Percentiles rank a stretch among this genome's conserved stretches.
phyloP scores from a whole-genome alignment of 2,113 vertebrate genomes.

The Xyliphius kryptos region DNA sequence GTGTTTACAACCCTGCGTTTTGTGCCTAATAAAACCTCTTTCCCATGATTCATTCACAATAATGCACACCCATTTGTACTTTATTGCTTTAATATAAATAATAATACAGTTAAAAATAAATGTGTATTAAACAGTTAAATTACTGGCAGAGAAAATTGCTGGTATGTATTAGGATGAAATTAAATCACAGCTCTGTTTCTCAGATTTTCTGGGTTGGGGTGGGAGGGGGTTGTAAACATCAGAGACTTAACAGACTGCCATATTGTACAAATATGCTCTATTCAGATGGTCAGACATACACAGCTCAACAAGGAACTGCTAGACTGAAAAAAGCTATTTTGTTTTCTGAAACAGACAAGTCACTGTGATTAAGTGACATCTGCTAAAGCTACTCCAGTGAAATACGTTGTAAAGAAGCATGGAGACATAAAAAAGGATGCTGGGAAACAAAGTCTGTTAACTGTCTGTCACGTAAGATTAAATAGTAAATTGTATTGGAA shows the following conservation, averaged over 20 bases:
- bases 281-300: not conserved
- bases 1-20: too few relatives aligned
- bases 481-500: too few relatives aligned
- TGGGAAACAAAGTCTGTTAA: not conserved
- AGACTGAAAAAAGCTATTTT: not conserved
- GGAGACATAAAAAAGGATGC: not conserved
- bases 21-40: too few relatives aligned
- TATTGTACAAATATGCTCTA: slow-evolving; percentile 13
- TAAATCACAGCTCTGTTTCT: not conserved
- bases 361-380: slow-evolving; percentile 6
- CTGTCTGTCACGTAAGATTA: not conserved
- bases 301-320: not conserved
- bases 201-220: too few relatives aligned
- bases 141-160: too few relatives aligned
- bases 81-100: too few relatives aligned
- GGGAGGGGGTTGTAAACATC: too few relatives aligned
- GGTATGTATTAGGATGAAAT: too few relatives aligned
- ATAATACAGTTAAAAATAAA: too few relatives aligned
- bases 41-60: too few relatives aligned
- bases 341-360: slow-evolving; percentile 11
- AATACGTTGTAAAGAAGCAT: not conserved
- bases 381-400: slow-evolving; percentile 4
- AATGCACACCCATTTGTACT: too few relatives aligned
- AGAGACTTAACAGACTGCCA: not conserved
- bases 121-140: too few relatives aligned